Base-by-base conservation (phyloP, 2,888 invertebrate genomes). In the Pandemis cinnamomeana region DNA sequence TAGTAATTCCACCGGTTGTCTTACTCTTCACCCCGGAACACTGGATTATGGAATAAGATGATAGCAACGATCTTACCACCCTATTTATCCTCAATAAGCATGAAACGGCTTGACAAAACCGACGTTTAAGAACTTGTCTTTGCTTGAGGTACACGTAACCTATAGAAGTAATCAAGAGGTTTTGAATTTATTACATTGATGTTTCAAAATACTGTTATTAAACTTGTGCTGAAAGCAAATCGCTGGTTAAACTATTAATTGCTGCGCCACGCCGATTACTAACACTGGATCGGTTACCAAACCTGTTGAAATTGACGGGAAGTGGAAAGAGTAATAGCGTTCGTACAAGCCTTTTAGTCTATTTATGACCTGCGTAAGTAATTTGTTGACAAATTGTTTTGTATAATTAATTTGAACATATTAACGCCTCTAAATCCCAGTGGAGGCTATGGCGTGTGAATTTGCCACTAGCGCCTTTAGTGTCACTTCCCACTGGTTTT, bases 231-330 rank as follows among this genome's bases (percentile, higher is more conserved):
- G 58, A 58, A 42, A 67, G 60, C 66, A 13, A 71, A 48, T 48
- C 53, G n/a, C 27, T 15, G 27, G 55, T 46, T 42, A 58, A 68
- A 67, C 20, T 66, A 51, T 58, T 72, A 72, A 69, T 69, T 42
- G n/a, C 63, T 42, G 10, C 11, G 27, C 69, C 69, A 53, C 64
- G 42, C n/a, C 51, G 13, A 73, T 73, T 69, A 66, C 20, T 70
- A 44, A 10, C 7, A 58, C 55, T 44, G 48, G 66, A n/a, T 62
- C 64, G 61, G 75, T 77, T 75, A 55, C 51, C 71, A 71, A 72
- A 66, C 51, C 51, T 77, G 73, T 75, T 78, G 78, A 72, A 74
- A 77, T 73, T 75, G 77, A 76, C 81, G 82, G 84, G 84, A 84
- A 83, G 81, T 80, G 67, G 75, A 80, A 78, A 77, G 77, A 75